These are phyloP conservation scores for Pyrrhia umbra DNA, from an alignment of 2,888 invertebrate genomes.

Conservation along the genomic window DNA sequence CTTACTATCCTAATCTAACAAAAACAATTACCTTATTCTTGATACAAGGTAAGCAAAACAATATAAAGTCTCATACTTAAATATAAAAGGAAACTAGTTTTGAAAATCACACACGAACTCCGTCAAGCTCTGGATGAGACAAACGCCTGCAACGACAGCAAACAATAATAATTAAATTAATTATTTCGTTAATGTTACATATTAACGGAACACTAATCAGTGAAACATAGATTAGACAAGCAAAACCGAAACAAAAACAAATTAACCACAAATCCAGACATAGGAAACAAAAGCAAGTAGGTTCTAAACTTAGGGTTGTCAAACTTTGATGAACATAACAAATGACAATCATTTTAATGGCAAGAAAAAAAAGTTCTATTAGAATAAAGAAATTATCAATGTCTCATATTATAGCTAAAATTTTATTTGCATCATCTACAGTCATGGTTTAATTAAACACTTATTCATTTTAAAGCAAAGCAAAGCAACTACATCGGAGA, in stretches of 20 bases:
- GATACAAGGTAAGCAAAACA: background rate
- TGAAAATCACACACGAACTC: background rate
- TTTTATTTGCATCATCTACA: too few relatives aligned
- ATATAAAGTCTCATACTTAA: background rate
- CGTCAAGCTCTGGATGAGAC: too few relatives aligned
- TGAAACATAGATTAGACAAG: constrained; percentile 38
- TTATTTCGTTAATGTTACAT: too few relatives aligned
- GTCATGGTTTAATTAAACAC: too few relatives aligned
- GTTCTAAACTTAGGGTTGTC: constrained; percentile 26
- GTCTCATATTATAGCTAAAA: too few relatives aligned
- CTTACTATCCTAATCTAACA: too few relatives aligned
- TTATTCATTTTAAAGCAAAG: too few relatives aligned
- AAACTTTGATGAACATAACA: background rate
- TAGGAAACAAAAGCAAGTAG: constrained; percentile 36
- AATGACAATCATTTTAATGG: background rate
- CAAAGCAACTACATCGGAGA: too few relatives aligned
- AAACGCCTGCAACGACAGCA: background rate
- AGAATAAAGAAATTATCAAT: too few relatives aligned
- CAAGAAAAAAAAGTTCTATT: background rate
- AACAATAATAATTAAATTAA: too few relatives aligned
- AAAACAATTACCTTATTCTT: too few relatives aligned
- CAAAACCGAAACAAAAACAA: constrained; percentile 29
- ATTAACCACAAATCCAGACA: constrained; percentile 40
- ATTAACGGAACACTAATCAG: too few relatives aligned
- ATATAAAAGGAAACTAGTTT: background rate